A percentile compares a stretch with the other conserved stretches of the same genome.
phyloP scores from a whole-genome alignment of 1,140 invertebrate species.

The Drosophila arizonae region DNA sequence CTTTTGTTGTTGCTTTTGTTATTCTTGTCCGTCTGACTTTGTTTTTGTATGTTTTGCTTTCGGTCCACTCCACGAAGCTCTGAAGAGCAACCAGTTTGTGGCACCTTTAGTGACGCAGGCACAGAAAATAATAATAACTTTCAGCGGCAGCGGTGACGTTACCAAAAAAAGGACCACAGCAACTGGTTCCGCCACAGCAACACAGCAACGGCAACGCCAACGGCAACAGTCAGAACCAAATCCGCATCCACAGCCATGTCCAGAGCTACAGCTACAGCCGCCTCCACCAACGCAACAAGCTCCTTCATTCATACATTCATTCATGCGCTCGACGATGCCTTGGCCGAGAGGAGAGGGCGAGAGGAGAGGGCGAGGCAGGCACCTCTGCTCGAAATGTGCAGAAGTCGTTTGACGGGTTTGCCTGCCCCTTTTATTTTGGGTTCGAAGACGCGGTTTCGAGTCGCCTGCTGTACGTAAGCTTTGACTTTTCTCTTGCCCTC shows the following conservation, averaged over 20 bases:
- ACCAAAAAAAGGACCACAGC: conserved; percentile 76
- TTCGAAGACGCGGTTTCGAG: conserved; percentile 30
- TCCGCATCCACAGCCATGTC: conserved; percentile 16
- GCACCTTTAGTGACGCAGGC: conserved; percentile 67
- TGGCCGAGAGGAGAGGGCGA: conserved; percentile 37
- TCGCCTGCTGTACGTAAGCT: conserved; percentile 13
- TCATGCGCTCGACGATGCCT: conserved; percentile 59
- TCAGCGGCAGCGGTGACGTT: conserved; percentile 70
- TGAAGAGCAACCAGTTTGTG: conserved; percentile 47
- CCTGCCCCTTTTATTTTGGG: conserved; percentile 47
- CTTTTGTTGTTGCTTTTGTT: conserved; percentile 29
- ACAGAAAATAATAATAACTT: conserved; percentile 69
- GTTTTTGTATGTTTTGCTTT: conserved; percentile 28
- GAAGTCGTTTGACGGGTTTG: conserved; percentile 77
- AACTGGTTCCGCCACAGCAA: conserved; percentile 40
- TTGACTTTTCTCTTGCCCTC: conserved; percentile 28
- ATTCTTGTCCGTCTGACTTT: conserved; percentile 24
- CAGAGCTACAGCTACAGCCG: conserved; percentile 5
- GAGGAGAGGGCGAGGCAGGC: conserved; percentile 19
- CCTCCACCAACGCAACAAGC: conserved; percentile 38
- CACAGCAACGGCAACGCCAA: not conserved
- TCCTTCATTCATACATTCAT: conserved; percentile 74
- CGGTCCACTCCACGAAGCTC: conserved; percentile 25
- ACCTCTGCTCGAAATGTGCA: conserved; percentile 74
- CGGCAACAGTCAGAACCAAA: not conserved